Evolutionary conservation across 2,113 vertebrate genomes (phyloP).

Genomic region (Aleadryas rufinucha): DNA sequence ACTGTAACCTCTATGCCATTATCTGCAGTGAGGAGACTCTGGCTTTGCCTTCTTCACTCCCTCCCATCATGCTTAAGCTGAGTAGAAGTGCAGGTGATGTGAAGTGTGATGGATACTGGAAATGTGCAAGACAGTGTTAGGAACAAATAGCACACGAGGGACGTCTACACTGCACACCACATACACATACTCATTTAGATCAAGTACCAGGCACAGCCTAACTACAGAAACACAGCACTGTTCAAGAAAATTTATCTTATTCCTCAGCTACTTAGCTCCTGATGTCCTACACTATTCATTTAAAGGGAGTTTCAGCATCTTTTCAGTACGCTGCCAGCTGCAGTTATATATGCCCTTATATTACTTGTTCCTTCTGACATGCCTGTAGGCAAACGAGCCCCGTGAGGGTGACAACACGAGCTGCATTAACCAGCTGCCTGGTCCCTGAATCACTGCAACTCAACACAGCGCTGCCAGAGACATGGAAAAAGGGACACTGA

Average conservation of each 20-base stretch:
- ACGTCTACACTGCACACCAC: neutral
- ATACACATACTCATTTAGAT: neutral
- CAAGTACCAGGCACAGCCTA: neutral
- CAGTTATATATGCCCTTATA: slow-evolving; percentile 4
- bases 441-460: neutral
- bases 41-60: neutral
- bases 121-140: neutral
- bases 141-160: neutral
- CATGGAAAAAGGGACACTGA: neutral
- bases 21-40: neutral
- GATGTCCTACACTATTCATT: slow-evolving; percentile 1
- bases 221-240: neutral
- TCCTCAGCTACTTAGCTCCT: slow-evolving; percentile 26
- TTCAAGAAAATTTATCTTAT: slow-evolving; percentile 13
- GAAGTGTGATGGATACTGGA: neutral
- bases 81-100: neutral
- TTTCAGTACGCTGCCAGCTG: neutral
- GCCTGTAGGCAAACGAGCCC: slow-evolving; percentile 58
- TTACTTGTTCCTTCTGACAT: slow-evolving; percentile 47
- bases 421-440: neutral
- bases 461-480: neutral
- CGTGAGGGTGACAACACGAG: neutral
- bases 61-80: neutral
- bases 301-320: slow-evolving; percentile 2
- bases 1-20: neutral